Evolutionary conservation across 2,888 invertebrate species (phyloP).

Genomic region (Digitonthophagus gazella): DNA sequence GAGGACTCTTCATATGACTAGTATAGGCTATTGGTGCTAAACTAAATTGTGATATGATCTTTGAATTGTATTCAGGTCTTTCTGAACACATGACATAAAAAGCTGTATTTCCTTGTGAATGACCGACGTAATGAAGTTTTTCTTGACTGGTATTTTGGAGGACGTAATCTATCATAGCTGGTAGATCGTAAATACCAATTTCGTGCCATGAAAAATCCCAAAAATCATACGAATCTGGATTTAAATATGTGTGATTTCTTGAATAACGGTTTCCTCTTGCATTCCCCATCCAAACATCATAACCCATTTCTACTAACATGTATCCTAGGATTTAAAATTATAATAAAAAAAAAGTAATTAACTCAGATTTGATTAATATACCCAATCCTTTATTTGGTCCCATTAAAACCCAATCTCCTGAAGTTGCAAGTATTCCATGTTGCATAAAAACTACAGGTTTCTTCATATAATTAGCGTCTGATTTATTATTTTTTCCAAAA

Average conservation of each 20-base stretch:
- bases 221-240: slow-evolving; percentile 28
- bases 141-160: slow-evolving; percentile 55
- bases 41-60: slow-evolving; percentile 56
- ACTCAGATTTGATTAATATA: slow-evolving; percentile 26
- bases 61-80: slow-evolving; percentile 55
- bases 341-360: slow-evolving; percentile 1
- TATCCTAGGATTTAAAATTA: too few relatives aligned
- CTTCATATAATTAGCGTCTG: slow-evolving; percentile 50
- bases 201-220: slow-evolving; percentile 68
- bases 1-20: slow-evolving; percentile 43
- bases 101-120: slow-evolving; percentile 61
- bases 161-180: slow-evolving; percentile 74
- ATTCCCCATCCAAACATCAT: slow-evolving; percentile 60
- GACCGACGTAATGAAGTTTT: slow-evolving; percentile 58
- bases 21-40: slow-evolving; percentile 61
- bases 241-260: slow-evolving; percentile 50
- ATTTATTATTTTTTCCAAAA: slow-evolving; percentile 40
- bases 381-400: slow-evolving; percentile 51
- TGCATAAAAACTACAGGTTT: slow-evolving; percentile 48
- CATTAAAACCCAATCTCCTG: slow-evolving; percentile 55
- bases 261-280: slow-evolving; percentile 61
- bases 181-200: slow-evolving; percentile 72
- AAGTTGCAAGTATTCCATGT: slow-evolving; percentile 54
- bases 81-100: slow-evolving; percentile 58
- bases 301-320: slow-evolving; percentile 51